These are phyloP conservation scores for Margarornis squamiger DNA, from an alignment of 2,797 vertebrate genomes.

Conservation along the genomic window DNA sequence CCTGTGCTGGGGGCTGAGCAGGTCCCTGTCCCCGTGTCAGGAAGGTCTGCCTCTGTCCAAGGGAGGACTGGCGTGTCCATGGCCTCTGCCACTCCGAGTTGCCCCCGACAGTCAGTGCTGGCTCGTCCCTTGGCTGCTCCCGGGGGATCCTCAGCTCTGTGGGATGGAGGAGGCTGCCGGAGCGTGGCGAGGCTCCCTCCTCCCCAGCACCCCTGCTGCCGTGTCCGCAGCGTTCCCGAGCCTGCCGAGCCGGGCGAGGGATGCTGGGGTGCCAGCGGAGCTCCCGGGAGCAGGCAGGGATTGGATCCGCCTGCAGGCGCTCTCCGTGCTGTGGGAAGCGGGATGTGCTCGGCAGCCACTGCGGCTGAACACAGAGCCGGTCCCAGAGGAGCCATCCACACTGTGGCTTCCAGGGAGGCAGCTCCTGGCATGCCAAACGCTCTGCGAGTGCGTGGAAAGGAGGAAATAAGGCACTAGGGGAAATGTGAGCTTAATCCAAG, in stretches of 20 bases:
- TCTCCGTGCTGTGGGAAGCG: not conserved
- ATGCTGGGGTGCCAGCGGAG: not conserved
- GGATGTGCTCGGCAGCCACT: not conserved
- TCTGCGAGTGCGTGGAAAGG: not conserved
- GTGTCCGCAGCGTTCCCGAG: not conserved
- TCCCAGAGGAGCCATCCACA: not conserved
- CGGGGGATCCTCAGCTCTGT: not conserved
- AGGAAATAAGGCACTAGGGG: rapidly evolving
- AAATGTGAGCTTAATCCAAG: not conserved
- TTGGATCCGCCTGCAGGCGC: not conserved
- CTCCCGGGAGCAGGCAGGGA: not conserved
- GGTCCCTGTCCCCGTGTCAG: rapidly evolving
- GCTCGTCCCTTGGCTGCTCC: not conserved
- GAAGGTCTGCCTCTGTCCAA: not conserved
- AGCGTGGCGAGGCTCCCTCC: not conserved
- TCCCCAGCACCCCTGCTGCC: not conserved
- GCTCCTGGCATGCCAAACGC: not conserved
- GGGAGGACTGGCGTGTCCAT: rapidly evolving
- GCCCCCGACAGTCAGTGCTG: not conserved
- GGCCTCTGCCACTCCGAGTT: not conserved
- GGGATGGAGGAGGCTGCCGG: not conserved
- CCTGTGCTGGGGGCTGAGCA: not conserved
- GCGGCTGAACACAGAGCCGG: not conserved
- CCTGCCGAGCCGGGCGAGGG: too few relatives aligned
- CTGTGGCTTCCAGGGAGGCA: not conserved